A percentile compares a stretch with the other conserved stretches of the same genome.
These are phyloP conservation scores for Lepidocyrtinus sp. DNA, from an alignment of 2,888 invertebrate genomes.

Conservation along the genomic window DNA sequence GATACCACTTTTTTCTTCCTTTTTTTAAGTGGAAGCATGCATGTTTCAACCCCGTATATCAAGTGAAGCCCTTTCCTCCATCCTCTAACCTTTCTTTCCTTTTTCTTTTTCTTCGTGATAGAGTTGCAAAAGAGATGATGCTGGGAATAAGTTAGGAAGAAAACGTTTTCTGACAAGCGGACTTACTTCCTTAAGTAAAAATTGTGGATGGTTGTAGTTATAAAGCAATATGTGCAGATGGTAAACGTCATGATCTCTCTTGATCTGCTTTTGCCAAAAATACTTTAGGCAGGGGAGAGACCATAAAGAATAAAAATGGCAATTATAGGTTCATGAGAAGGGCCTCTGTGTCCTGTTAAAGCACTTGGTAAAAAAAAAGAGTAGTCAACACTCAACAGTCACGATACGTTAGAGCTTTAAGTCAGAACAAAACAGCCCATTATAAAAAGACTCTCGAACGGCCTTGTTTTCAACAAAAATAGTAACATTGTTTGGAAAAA, in stretches of 20 bases:
- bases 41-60: conserved; percentile 37
- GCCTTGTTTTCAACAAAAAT: background rate
- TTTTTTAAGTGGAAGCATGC: conserved; percentile 23
- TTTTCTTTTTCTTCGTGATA: conserved; percentile 3
- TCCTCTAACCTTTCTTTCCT: conserved; percentile 24
- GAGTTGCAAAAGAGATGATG: conserved; percentile 31
- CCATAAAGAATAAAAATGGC: conserved; percentile 40
- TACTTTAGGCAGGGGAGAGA: background rate
- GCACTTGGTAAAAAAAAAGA: background rate
- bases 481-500: background rate
- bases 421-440: background rate
- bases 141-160: conserved; percentile 26
- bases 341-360: background rate
- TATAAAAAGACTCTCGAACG: background rate
- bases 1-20: background rate
- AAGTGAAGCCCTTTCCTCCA: conserved; percentile 4
- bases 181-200: conserved; percentile 43
- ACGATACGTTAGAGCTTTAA: background rate
- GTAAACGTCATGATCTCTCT: conserved; percentile 49
- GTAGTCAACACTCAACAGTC: conserved; percentile 9
- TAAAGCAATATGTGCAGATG: conserved; percentile 52
- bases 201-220: conserved; percentile 35
- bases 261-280: background rate
- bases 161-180: conserved; percentile 40
- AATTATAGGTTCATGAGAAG: too few relatives aligned